Conservation (phyloP, 2,113 vertebrate genomes). For the Pavo muticus region DNA sequence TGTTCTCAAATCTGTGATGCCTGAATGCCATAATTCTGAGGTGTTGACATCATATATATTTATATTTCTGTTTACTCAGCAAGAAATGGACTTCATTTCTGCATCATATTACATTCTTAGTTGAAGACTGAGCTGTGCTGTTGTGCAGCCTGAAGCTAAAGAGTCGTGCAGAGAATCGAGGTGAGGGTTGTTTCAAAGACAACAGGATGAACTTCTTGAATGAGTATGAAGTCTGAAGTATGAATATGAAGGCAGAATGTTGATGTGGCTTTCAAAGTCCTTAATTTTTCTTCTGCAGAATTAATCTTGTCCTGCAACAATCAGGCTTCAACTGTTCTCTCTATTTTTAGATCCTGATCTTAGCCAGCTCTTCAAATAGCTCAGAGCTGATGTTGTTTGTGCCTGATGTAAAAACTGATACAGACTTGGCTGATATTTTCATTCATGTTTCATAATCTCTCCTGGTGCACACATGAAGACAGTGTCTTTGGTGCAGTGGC, state of each 20-base stretch:
- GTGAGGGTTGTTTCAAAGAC: neutral
- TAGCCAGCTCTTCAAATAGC: slow-evolving; percentile 62
- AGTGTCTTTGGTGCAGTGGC: neutral
- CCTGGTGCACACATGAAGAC: neutral
- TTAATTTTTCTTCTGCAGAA: slow-evolving; percentile 26
- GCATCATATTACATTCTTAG: neutral
- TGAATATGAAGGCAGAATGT: neutral
- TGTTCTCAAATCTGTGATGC: neutral
- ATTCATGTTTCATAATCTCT: slow-evolving; percentile 63
- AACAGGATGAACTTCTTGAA: neutral
- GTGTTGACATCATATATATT: neutral
- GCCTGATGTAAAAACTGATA: slow-evolving; percentile 63
- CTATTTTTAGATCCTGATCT: slow-evolving; percentile 59
- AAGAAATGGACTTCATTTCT: slow-evolving; percentile 44
- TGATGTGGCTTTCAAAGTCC: slow-evolving; percentile 15
- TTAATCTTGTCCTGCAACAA: slow-evolving; percentile 53
- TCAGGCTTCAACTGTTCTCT: slow-evolving; percentile 30
- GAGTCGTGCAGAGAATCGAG: neutral
- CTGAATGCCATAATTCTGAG: neutral
- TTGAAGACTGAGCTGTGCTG: slow-evolving; percentile 7
- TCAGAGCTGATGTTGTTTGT: slow-evolving; percentile 59
- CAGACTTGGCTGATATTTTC: slow-evolving; percentile 52
- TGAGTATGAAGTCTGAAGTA: neutral
- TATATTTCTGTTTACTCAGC: slow-evolving; percentile 14
- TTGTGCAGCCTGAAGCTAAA: neutral